These are phyloP conservation scores for Penaeus monodon DNA, from an alignment of 2,888 invertebrate species.

Conservation along the genomic window DNA sequence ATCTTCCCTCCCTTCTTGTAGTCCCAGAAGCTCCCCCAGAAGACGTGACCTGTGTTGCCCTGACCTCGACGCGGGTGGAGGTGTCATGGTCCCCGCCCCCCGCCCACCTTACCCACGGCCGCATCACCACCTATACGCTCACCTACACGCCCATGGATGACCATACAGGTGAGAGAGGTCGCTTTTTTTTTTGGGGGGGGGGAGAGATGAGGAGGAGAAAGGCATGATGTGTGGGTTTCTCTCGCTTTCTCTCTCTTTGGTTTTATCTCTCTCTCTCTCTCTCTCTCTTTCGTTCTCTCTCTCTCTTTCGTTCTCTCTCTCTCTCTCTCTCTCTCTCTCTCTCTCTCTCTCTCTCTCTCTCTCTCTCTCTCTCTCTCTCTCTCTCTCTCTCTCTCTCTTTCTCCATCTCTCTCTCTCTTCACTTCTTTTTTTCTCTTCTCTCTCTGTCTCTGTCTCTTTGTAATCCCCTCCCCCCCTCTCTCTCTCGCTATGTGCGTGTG, in stretches of 20 bases:
- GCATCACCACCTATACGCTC: constrained; percentile 61
- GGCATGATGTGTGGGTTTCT: background rate
- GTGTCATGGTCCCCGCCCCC: constrained; percentile 72
- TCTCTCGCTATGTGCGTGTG: too few species aligned
- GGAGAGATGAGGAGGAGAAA: too few species aligned
- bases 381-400: too few species aligned
- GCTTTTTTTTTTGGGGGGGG: too few species aligned
- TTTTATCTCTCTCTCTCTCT: background rate
- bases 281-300: background rate
- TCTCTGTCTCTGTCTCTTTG: too few species aligned
- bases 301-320: background rate
- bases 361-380: too few species aligned
- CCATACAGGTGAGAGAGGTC: constrained; percentile 46
- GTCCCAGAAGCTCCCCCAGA: constrained; percentile 80
- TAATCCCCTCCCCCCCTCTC: too few species aligned
- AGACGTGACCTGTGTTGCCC: constrained; percentile 69
- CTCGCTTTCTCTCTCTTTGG: background rate
- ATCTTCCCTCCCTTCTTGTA: constrained; percentile 69
- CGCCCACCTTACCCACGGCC: constrained; percentile 70
- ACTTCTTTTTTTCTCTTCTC: too few species aligned
- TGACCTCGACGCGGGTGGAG: constrained; percentile 70
- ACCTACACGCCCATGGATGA: constrained; percentile 62
- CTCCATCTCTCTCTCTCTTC: too few species aligned
- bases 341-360: too few species aligned
- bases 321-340: background rate